Percentiles rank a stretch among this genome's conserved stretches.
phyloP scores from a whole-genome alignment of 2,888 invertebrate genomes.

The Agrotis exclamationis region DNA sequence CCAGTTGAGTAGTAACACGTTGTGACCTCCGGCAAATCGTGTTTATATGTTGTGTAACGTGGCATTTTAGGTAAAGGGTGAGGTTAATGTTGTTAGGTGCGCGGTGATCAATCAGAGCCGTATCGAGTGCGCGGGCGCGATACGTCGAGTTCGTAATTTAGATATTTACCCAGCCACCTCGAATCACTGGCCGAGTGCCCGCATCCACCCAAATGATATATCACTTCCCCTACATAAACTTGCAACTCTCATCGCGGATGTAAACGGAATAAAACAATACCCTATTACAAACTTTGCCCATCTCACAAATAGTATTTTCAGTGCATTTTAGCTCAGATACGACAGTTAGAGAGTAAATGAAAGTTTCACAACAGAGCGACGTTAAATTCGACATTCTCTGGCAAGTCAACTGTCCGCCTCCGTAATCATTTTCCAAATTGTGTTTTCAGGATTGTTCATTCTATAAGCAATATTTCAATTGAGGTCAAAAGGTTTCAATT shows the following conservation, averaged over 20 bases:
- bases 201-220: conserved; percentile 66
- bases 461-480: conserved; percentile 74
- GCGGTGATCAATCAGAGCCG: conserved; percentile 77
- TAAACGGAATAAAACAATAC: conserved; percentile 67
- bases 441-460: conserved; percentile 74
- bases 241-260: conserved; percentile 59
- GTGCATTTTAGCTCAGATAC: conserved; percentile 67
- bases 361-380: conserved; percentile 62
- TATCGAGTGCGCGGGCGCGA: conserved; percentile 68
- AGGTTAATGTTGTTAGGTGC: conserved; percentile 58
- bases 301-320: conserved; percentile 70
- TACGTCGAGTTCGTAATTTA: conserved; percentile 74
- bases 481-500: conserved; percentile 78
- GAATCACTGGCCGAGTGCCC: conserved; percentile 41
- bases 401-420: conserved; percentile 65
- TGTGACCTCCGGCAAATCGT: conserved; percentile 17
- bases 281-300: conserved; percentile 66
- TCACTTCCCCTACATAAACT: conserved; percentile 66
- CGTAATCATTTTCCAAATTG: conserved; percentile 75
- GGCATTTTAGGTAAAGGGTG: conserved; percentile 37
- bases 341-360: conserved; percentile 67
- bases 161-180: conserved; percentile 64
- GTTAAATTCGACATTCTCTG: conserved; percentile 71
- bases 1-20: conserved; percentile 32
- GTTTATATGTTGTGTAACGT: conserved; percentile 41